Evolutionary conservation across 2,113 vertebrate genomes (phyloP), one percentile per base, ranked within the genome.

Genomic region (Stegastes partitus): DNA sequence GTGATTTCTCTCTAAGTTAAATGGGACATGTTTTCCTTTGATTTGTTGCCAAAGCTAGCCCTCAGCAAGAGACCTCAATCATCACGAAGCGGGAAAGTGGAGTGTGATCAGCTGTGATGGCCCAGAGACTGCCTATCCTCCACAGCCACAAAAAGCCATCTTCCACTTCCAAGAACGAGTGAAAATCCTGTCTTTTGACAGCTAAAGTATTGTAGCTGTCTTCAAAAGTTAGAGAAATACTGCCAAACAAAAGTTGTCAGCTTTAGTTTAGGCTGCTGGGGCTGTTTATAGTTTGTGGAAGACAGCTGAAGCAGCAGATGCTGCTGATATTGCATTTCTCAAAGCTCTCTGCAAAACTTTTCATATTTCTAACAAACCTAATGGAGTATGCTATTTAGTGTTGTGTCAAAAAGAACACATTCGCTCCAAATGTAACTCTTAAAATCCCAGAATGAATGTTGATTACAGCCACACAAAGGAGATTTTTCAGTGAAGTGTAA

Each of bases 11-110:
- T 55, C 21, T 11, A 8, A 12, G 37, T 62, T 45, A 11, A 75
- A 77, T 31, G 11, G 64, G 19, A 16, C 67, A 49, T 45, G 10
- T 16, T 51, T 39, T 68, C 26, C 55, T 77, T 47, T 53, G 31
- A 83, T 66, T 49, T 76, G n/a, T 39, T 73, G 54, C 68, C 68
- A 61, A 28, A 23, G 26, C 11, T n/a, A 11, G 47, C 39, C 50
- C 19, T 45, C 23, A 11, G 50, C 39, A 50, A 59, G 25, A 23
- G 22, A 57, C 44, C 22, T 39, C 25, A 74, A 39, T 56, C 21
- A 67, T 39, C 1, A 19, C 34, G 47, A 56, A 68, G 8, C 18
- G 31, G 21, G 15, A 68, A 77, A 75, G 45, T 58, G 23, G 72
- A 75, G 18, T 50, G 65, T 8, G 9, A 23, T 18, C 23, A 47